These are phyloP conservation scores for Acrobeloides nanus DNA, from an alignment of 2,888 invertebrate genomes.

Conservation along the genomic window DNA sequence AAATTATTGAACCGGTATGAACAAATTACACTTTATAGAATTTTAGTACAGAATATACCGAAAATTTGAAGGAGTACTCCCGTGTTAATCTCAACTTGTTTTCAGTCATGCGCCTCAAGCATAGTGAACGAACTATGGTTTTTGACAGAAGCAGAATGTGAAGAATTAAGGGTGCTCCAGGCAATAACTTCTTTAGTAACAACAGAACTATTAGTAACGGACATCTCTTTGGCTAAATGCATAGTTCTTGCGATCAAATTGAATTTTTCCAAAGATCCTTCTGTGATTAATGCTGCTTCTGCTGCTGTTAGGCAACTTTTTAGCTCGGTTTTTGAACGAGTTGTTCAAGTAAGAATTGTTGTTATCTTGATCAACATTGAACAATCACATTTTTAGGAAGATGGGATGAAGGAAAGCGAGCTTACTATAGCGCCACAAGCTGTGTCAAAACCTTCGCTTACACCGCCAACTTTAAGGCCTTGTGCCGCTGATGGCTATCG, in stretches of 20 bases:
- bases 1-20: constrained; percentile 40
- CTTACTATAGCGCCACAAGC: constrained; percentile 14
- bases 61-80: too few relatives aligned
- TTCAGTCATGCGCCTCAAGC: constrained; percentile 78
- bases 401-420: constrained; percentile 35
- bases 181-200: constrained; percentile 87
- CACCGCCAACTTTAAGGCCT: constrained; percentile 65
- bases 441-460: constrained; percentile 7
- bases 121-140: constrained; percentile 87
- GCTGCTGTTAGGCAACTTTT: constrained; percentile 93
- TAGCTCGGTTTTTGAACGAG: constrained; percentile 64
- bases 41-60: too few relatives aligned
- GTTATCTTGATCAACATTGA: too few relatives aligned
- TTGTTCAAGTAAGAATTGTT: too few relatives aligned
- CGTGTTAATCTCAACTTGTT: constrained; percentile 56
- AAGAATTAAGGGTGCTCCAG: constrained; percentile 82
- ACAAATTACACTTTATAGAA: too few relatives aligned
- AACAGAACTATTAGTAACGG: constrained; percentile 87
- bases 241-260: constrained; percentile 92
- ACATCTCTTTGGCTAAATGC: constrained; percentile 84
- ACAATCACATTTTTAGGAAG: constrained; percentile 41
- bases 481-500: constrained; percentile 75
- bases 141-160: constrained; percentile 83
- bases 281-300: constrained; percentile 91
- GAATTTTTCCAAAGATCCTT: constrained; percentile 85